Percentiles rank a stretch among this genome's conserved stretches.
These are phyloP conservation scores for Aspiorhynchus laticeps DNA, from an alignment of 2,113 vertebrate species.

Conservation along the genomic window DNA sequence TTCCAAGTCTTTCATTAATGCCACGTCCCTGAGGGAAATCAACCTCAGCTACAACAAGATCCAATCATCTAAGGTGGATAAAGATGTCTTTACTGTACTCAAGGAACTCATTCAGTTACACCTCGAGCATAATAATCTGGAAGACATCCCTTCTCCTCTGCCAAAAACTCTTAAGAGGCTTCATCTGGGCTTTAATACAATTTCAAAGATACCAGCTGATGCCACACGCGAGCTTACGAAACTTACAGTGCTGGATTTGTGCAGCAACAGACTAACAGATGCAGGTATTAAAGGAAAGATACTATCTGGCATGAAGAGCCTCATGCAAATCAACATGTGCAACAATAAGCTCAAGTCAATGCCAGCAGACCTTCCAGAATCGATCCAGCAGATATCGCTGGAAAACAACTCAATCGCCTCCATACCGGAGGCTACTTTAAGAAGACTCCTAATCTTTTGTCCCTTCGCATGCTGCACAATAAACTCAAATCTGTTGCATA, in stretches of 20 bases:
- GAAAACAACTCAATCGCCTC: slow-evolving; percentile 81
- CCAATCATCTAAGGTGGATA: slow-evolving; percentile 73
- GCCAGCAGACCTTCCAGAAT: slow-evolving; percentile 75
- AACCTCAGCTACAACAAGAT: slow-evolving; percentile 83
- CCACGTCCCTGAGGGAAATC: slow-evolving; percentile 79
- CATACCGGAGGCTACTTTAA: slow-evolving; percentile 80
- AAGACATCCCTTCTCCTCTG: slow-evolving; percentile 78
- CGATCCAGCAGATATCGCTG: slow-evolving; percentile 81
- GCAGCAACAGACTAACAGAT: slow-evolving; percentile 75
- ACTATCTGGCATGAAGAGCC: slow-evolving; percentile 74
- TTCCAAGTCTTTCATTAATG: slow-evolving; percentile 75
- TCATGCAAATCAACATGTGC: slow-evolving; percentile 80
- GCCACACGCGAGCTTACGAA: slow-evolving; percentile 70
- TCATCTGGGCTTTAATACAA: slow-evolving; percentile 78
- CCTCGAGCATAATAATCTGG: slow-evolving; percentile 78
- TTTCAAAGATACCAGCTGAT: slow-evolving; percentile 69
- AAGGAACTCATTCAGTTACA: slow-evolving; percentile 76
- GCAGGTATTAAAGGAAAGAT: slow-evolving; percentile 68
- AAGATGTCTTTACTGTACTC: slow-evolving; percentile 73
- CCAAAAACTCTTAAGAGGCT: slow-evolving; percentile 78
- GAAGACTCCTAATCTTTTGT: slow-evolving; percentile 74
- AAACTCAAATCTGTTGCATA: slow-evolving; percentile 73
- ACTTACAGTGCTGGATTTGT: slow-evolving; percentile 80
- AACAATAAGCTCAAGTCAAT: slow-evolving; percentile 78
- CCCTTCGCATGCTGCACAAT: slow-evolving; percentile 78